Evolutionary conservation across 1,140 invertebrate species (phyloP).

Genomic region (Anastatus disparis): DNA sequence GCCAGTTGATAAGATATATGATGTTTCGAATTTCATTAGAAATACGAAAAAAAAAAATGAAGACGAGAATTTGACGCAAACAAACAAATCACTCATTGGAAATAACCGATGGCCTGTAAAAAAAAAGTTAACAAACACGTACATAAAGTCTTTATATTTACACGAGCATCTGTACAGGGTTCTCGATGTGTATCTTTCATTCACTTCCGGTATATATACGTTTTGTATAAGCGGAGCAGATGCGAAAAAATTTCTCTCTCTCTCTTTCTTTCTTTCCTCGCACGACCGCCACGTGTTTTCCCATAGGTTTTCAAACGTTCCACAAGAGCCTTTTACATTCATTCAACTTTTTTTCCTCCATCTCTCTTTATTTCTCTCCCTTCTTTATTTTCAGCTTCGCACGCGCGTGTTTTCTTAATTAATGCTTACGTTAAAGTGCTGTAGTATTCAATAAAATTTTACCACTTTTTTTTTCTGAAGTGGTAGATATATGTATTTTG

Average conservation of each 20-base stretch:
- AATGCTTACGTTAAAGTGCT: no score
- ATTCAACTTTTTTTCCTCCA: background rate
- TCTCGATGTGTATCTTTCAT: slow-evolving; percentile 8
- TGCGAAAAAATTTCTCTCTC: slow-evolving; percentile 12
- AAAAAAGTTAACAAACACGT: no score
- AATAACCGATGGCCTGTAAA: background rate
- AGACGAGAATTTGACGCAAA: no score
- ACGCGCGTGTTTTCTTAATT: background rate
- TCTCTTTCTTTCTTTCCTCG: no score
- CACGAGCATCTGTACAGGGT: background rate
- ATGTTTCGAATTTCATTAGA: no score
- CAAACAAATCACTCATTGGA: slow-evolving; percentile 5
- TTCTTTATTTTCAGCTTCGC: background rate
- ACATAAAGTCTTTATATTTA: no score
- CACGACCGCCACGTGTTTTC: background rate
- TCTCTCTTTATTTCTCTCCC: background rate
- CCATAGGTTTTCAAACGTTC: background rate
- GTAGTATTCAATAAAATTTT: no score
- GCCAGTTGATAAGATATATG: no score
- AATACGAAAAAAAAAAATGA: no score
- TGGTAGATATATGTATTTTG: no score
- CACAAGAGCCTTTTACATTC: background rate
- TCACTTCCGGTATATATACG: slow-evolving; percentile 14
- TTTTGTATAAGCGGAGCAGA: no score
- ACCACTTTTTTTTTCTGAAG: no score